phyloP scores from a whole-genome alignment of 2,113 vertebrate genomes.

The Pedetes capensis region DNA sequence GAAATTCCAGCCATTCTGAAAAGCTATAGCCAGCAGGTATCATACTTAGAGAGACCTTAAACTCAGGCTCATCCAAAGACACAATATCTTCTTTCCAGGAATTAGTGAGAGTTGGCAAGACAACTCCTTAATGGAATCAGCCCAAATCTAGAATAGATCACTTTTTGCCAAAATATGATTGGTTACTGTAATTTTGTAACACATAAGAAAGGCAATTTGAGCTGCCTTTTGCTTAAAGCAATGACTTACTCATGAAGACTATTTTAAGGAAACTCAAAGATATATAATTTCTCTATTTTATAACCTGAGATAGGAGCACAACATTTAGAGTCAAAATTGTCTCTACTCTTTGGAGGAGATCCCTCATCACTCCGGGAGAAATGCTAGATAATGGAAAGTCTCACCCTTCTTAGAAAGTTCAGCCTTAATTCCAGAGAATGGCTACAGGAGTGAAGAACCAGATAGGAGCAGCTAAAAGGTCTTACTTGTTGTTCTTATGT shows the following conservation, averaged over 20 bases:
- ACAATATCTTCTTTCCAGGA: not conserved
- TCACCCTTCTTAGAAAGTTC: not conserved
- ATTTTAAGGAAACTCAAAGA: constrained; percentile 14
- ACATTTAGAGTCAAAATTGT: constrained; percentile 32
- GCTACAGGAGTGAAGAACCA: not conserved
- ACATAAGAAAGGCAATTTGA: constrained; percentile 11
- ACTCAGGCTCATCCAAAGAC: not conserved
- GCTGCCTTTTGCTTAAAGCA: constrained; percentile 28
- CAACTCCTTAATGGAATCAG: not conserved
- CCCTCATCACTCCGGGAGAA: not conserved
- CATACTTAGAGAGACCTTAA: not conserved
- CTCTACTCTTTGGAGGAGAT: not conserved
- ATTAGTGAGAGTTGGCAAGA: not conserved
- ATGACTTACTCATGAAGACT: not conserved
- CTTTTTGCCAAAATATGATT: not conserved
- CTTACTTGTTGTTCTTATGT: no score
- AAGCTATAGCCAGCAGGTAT: not conserved
- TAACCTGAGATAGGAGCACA: not conserved
- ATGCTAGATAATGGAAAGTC: not conserved
- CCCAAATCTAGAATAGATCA: constrained; percentile 22
- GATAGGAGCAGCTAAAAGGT: not conserved
- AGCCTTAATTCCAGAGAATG: not conserved
- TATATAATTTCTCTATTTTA: constrained; percentile 13
- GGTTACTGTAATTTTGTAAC: constrained; percentile 16
- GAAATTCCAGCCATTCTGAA: not conserved